A percentile compares a stretch with the other conserved stretches of the same genome.
These are phyloP conservation scores for Orycteropus afer DNA, from an alignment of 2,113 vertebrate genomes.

Conservation along the genomic window DNA sequence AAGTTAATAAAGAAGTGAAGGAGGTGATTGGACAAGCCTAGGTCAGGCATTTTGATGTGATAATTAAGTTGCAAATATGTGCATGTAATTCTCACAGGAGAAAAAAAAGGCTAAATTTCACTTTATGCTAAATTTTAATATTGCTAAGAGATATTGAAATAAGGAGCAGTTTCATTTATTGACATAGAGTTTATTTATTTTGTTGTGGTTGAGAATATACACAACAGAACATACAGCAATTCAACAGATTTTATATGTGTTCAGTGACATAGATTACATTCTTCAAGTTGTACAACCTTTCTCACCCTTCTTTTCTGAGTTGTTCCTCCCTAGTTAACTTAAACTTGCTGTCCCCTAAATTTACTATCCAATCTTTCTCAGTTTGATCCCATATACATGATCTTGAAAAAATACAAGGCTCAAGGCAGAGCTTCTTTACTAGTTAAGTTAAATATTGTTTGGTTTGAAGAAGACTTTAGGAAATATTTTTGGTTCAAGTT, in stretches of 20 bases:
- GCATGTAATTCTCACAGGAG: conserved; percentile 56
- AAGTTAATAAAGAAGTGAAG: conserved; percentile 64
- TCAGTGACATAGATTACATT: not conserved
- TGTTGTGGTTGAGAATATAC: not conserved
- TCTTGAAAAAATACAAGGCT: too few species aligned
- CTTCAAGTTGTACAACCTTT: not conserved
- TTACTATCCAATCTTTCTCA: not conserved
- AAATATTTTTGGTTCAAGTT: too few species aligned
- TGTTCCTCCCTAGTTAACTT: not conserved
- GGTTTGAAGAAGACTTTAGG: too few species aligned
- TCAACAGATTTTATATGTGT: not conserved
- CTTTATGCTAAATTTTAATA: not conserved
- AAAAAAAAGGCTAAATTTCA: conserved; percentile 52
- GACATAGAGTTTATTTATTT: conserved; percentile 63
- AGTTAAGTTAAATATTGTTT: too few species aligned
- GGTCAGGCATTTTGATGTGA: conserved; percentile 26
- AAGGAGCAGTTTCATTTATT: conserved; percentile 38
- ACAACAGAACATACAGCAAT: not conserved
- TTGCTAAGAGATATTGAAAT: conserved; percentile 13
- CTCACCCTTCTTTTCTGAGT: not conserved
- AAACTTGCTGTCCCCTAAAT: not conserved
- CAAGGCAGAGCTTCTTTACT: too few species aligned
- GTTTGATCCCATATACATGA: too few species aligned
- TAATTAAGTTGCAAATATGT: conserved; percentile 70
- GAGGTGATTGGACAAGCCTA: conserved; percentile 59